phyloP scores from a whole-genome alignment of 2,888 invertebrate species.

The Brenthis ino region DNA sequence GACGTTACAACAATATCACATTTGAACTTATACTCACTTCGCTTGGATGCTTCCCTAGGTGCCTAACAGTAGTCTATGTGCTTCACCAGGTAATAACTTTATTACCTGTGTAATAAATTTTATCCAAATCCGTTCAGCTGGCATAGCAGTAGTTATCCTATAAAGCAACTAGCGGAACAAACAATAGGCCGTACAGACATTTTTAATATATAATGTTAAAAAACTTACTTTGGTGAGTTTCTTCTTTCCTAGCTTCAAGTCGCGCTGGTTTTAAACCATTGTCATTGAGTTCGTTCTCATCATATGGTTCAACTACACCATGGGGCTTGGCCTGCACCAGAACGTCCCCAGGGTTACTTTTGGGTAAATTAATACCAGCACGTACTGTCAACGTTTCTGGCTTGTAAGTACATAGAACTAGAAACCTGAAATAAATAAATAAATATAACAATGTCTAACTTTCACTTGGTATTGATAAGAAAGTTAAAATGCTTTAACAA shows the following conservation, averaged over 20 bases:
- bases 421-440: conserved; percentile 78
- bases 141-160: too few species aligned
- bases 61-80: too few species aligned
- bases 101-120: too few species aligned
- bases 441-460: conserved; percentile 12
- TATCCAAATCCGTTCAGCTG: too few species aligned
- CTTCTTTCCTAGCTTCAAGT: conserved; percentile 69
- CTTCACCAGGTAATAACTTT: too few species aligned
- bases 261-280: conserved; percentile 76
- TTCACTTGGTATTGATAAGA: conserved; percentile 21
- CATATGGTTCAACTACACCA: conserved; percentile 73
- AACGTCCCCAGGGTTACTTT: conserved; percentile 79
- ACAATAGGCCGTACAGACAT: too few species aligned
- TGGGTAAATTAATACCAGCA: conserved; percentile 88
- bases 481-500: conserved; percentile 14
- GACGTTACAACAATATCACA: too few species aligned
- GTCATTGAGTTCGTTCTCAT: conserved; percentile 66
- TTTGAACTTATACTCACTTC: too few species aligned
- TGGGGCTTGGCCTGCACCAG: conserved; percentile 69
- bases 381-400: conserved; percentile 91
- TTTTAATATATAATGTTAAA: neutral
- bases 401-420: conserved; percentile 91
- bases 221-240: conserved; percentile 63
- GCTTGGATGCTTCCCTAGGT: too few species aligned
- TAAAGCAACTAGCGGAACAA: too few species aligned